Evolutionary conservation across 2,797 vertebrate genomes (phyloP).

Genomic region (Xenopus petersii): DNA sequence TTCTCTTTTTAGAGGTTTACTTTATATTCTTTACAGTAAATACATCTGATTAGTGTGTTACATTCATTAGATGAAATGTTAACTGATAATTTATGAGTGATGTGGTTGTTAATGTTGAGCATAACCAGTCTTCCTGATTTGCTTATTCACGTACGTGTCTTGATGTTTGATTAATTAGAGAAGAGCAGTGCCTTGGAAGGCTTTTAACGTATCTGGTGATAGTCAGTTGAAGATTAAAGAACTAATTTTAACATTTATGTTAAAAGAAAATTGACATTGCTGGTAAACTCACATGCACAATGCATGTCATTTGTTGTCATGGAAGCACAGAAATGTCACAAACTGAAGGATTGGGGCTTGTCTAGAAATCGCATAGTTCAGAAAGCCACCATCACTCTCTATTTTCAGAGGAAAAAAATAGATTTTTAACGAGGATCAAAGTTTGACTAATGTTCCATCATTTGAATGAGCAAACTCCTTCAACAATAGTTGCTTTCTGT

Average conservation of each 20-base stretch:
- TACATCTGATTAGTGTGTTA: no score
- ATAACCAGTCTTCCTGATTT: neutral
- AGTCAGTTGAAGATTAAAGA: slow-evolving; percentile 43
- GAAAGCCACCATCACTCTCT: slow-evolving; percentile 27
- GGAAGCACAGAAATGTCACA: slow-evolving; percentile 57
- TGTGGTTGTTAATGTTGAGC: neutral
- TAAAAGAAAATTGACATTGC: slow-evolving; percentile 52
- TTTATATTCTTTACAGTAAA: no score
- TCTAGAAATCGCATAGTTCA: slow-evolving; percentile 36
- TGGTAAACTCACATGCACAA: slow-evolving; percentile 47
- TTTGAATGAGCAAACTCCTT: slow-evolving; percentile 42
- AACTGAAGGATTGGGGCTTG: slow-evolving; percentile 35
- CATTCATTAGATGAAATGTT: neutral
- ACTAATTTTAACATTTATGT: slow-evolving; percentile 41
- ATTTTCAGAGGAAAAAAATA: slow-evolving; percentile 26
- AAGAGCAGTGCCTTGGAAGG: neutral
- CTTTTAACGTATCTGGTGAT: slow-evolving; percentile 14
- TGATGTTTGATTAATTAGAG: slow-evolving; percentile 14
- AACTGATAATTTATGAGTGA: slow-evolving; percentile 2
- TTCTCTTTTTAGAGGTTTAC: no score
- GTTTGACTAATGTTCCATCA: slow-evolving; percentile 44
- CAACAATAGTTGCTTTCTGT: slow-evolving; percentile 33
- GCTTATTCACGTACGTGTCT: neutral
- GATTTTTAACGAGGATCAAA: slow-evolving; percentile 41
- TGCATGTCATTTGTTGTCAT: slow-evolving; percentile 61